These are phyloP conservation scores for Phacellophora camtschatica DNA, from an alignment of 30 jellyfish, hydroid and myxozoan genomes.

Conservation along the genomic window DNA sequence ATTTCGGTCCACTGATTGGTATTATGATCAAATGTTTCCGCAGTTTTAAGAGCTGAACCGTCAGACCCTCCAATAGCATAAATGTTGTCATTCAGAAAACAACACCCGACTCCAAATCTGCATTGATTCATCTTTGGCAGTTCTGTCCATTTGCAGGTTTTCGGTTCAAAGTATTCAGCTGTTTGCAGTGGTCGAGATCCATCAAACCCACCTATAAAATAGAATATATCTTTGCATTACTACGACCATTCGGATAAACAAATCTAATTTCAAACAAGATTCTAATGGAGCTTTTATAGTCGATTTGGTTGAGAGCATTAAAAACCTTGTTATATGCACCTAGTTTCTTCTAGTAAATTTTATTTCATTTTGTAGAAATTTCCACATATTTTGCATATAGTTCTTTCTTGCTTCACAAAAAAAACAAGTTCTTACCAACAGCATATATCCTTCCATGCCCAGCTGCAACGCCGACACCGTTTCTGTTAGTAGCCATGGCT, in stretches of 20 bases:
- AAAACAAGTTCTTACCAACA: conserved; percentile 67
- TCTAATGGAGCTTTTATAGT: no score
- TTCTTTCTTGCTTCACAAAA: background rate
- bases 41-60: conserved; percentile 79
- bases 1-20: conserved; percentile 80
- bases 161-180: conserved; percentile 94
- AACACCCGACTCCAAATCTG: conserved; percentile 97
- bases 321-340: no score
- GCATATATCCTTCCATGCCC: conserved; percentile 92
- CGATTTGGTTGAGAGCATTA: no score
- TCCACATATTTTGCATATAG: no score
- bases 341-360: no score
- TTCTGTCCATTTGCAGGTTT: conserved; percentile 86
- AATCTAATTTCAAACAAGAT: no score
- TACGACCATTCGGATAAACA: no score
- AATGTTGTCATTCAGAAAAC: conserved; percentile 80
- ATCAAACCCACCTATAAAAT: conserved; percentile 91
- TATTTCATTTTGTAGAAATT: no score
- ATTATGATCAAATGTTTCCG: conserved; percentile 69
- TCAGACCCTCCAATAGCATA: conserved; percentile 95
- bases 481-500: conserved; percentile 86
- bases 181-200: conserved; percentile 94
- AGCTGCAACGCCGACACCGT: conserved; percentile 97
- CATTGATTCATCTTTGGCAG: conserved; percentile 91
- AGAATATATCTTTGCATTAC: no score